Percentiles rank a stretch among this genome's conserved stretches.
These are phyloP conservation scores for Lepidocyrtoides sp. DNA, from an alignment of 2,888 invertebrate genomes.

Conservation along the genomic window DNA sequence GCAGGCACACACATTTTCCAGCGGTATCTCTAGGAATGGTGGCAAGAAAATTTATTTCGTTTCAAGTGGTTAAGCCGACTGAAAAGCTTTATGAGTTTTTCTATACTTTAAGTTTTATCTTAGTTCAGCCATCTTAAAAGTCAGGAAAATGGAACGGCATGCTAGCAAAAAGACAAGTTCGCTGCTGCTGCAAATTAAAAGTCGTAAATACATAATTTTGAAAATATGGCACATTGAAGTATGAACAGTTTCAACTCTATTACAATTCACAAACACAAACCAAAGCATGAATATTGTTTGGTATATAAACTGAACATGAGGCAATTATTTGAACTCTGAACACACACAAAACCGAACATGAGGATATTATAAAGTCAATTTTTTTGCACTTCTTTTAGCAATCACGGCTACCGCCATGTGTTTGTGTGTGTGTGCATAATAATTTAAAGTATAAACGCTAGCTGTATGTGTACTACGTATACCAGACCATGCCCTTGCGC, in stretches of 20 bases:
- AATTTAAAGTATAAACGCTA: background rate
- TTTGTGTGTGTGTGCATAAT: background rate
- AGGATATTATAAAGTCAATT: background rate
- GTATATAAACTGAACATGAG: too few relatives aligned
- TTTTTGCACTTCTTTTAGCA: slow-evolving; percentile 11
- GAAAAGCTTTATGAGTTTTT: slow-evolving; percentile 80
- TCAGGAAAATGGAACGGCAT: background rate
- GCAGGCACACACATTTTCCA: slow-evolving; percentile 27
- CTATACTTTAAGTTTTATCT: slow-evolving; percentile 54
- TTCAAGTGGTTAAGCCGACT: slow-evolving; percentile 81
- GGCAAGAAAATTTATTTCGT: slow-evolving; percentile 80
- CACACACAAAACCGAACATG: too few relatives aligned
- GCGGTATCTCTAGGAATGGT: slow-evolving; percentile 75
- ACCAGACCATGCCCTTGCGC: slow-evolving; percentile 67
- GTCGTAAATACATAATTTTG: too few relatives aligned
- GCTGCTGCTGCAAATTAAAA: background rate
- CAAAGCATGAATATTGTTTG: background rate
- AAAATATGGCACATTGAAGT: too few relatives aligned
- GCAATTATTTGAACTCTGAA: too few relatives aligned
- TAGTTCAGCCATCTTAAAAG: background rate
- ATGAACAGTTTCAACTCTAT: too few relatives aligned
- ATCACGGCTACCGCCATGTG: slow-evolving; percentile 31
- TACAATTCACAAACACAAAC: too few relatives aligned
- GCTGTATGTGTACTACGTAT: background rate
- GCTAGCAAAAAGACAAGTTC: background rate